Base-by-base conservation (phyloP, 2,797 vertebrate genomes). In the Sebastiscus tertius region DNA sequence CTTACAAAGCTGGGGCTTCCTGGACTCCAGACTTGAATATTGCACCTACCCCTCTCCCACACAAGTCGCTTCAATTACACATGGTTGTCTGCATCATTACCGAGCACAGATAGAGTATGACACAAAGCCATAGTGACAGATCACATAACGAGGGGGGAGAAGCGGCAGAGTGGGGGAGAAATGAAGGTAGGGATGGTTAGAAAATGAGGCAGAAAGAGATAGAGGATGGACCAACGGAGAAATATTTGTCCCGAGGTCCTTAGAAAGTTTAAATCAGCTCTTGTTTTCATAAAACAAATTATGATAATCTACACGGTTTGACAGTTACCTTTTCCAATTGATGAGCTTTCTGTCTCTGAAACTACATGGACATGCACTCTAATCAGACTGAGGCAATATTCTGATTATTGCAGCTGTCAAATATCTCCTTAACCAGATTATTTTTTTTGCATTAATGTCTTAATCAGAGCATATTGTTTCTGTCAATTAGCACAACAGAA, bases 1-100 rank as follows among this genome's bases (percentile, higher is more conserved):
- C 39, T 56, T 64, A 63, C 52, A 67, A 78, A 79, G 72, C 75
- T 62, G 31, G 71, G 78, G 72, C 75, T 77, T 79, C 59, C 24
- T 46, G 24, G 67, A 34, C 59, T 24, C 39, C 20, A n/a, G 46
- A 31, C 68, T 49, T 69, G 65, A 83, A 81, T 58, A 59, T 61
- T 81, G 71, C 78, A 81, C 56, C 80, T 70, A 54, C 72, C 39
- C 3, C 52, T 73, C 60, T 83, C 79, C 83, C 39, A 72, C 60
- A 72, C 33, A 81, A 82, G 66, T 59, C 63, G 74, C 82, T 92
- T 86, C 81, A 87, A 89, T 91, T 90, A 81, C 79, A 85, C 72
- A 75, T n/a, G 83, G 66, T 63, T 85, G 87, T 87, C 84, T 83
- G 66, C 55, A 70, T 68, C 60, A 89, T 84, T 85, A 72, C 70